phyloP scores from a whole-genome alignment of 30 jellyfish, hydroid and myxozoan genomes.

The Hydractinia echinata region DNA sequence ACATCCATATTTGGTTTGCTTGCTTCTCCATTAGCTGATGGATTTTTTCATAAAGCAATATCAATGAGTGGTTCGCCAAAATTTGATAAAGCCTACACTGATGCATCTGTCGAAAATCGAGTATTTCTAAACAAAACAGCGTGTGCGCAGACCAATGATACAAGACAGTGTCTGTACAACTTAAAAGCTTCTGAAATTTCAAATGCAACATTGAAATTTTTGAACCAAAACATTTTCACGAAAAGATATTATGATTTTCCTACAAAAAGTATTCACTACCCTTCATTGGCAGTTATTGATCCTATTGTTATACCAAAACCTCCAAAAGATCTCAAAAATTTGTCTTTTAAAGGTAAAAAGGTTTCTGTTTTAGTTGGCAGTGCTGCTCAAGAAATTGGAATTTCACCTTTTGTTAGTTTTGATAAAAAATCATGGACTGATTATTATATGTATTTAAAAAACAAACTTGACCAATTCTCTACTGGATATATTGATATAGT shows the following conservation, averaged over 20 bases:
- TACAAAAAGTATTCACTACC: slow-evolving; percentile 14
- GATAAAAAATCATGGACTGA: neutral
- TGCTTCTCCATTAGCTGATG: slow-evolving; percentile 61
- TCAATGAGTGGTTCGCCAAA: slow-evolving; percentile 72
- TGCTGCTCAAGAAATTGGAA: slow-evolving; percentile 43
- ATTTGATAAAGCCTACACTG: slow-evolving; percentile 32
- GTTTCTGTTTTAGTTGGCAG: slow-evolving; percentile 37
- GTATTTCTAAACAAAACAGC: slow-evolving; percentile 36
- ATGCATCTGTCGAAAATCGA: slow-evolving; percentile 55
- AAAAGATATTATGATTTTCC: slow-evolving; percentile 29
- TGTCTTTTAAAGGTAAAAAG: slow-evolving; percentile 15
- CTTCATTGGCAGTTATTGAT: slow-evolving; percentile 33
- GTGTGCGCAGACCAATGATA: slow-evolving; percentile 27
- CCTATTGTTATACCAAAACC: slow-evolving; percentile 27
- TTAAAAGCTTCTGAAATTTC: slow-evolving; percentile 27
- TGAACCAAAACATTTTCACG: slow-evolving; percentile 32
- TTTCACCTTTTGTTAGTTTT: slow-evolving; percentile 10
- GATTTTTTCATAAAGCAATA: slow-evolving; percentile 50
- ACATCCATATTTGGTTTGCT: slow-evolving; percentile 59
- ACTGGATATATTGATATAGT: neutral
- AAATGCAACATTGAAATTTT: slow-evolving; percentile 18
- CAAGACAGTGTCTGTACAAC: slow-evolving; percentile 27
- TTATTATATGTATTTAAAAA: neutral
- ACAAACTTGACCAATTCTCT: slow-evolving; percentile 19
- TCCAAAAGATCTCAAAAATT: slow-evolving; percentile 16